Evolutionary conservation across 2,888 invertebrate species (phyloP).

Genomic region (Aporophyla lueneburgensis): DNA sequence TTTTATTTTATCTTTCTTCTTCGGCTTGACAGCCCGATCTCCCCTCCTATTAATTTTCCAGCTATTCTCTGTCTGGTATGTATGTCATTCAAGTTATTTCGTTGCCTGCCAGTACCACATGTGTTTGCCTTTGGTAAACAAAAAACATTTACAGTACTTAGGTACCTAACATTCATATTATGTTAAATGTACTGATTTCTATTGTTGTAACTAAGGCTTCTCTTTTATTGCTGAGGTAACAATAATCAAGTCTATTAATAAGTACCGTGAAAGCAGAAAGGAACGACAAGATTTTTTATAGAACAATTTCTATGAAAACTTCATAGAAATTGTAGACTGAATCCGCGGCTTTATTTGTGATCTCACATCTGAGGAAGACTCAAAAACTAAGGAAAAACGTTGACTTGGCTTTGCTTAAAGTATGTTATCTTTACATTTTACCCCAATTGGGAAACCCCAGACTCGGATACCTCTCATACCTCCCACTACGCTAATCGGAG

Average conservation of each 20-base stretch:
- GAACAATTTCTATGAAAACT: no score
- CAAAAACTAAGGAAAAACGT: background rate
- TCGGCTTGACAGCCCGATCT: no score
- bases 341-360: background rate
- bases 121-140: no score
- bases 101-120: no score
- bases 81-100: no score
- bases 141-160: background rate
- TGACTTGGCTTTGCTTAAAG: background rate
- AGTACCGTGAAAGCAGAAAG: no score
- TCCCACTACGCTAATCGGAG: background rate
- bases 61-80: no score
- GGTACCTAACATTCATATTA: background rate
- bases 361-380: background rate
- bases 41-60: no score
- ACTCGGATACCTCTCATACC: background rate
- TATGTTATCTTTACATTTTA: background rate
- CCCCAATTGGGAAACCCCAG: background rate
- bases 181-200: background rate
- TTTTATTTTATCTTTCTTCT: no score
- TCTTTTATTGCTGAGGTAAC: slow-evolving; percentile 5
- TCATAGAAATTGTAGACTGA: no score
- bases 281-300: no score
- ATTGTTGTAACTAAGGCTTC: background rate
- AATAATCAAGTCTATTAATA: slow-evolving; percentile 9